Evolutionary conservation across 2,888 invertebrate genomes (phyloP).

Genomic region (Lasioglossum calceatum): DNA sequence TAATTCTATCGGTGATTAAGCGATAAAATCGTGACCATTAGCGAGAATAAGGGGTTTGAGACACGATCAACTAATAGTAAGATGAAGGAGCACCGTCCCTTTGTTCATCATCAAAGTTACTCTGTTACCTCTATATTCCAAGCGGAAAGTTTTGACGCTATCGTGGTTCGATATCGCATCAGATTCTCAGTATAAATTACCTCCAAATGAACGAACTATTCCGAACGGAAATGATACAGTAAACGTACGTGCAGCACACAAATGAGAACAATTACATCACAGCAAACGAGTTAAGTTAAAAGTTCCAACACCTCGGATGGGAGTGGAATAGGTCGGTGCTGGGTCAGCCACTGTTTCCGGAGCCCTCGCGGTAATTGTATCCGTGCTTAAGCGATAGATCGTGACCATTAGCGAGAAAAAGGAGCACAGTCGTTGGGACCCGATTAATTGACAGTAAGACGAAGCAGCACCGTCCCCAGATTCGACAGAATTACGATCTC

Average conservation of each 20-base stretch:
- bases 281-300: not conserved
- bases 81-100: not conserved
- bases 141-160: not conserved
- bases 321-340: not conserved
- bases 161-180: not conserved
- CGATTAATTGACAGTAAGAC: not conserved
- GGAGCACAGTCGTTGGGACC: not conserved
- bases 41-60: not conserved
- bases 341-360: not conserved
- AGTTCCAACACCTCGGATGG: not conserved
- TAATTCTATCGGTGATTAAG: not conserved
- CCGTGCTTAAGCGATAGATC: not conserved
- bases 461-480: not conserved
- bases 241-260: no score
- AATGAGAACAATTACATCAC: not conserved
- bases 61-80: not conserved
- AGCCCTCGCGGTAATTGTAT: not conserved
- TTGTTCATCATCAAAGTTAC: not conserved
- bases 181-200: not conserved
- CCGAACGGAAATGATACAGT: no score
- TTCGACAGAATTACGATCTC: not conserved
- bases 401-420: not conserved
- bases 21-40: not conserved
- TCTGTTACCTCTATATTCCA: not conserved
- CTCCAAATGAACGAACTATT: not conserved